Evolutionary conservation across 92 coral and sea anemone genomes (phyloP).

Genomic region (Umimayanthus kanabou): DNA sequence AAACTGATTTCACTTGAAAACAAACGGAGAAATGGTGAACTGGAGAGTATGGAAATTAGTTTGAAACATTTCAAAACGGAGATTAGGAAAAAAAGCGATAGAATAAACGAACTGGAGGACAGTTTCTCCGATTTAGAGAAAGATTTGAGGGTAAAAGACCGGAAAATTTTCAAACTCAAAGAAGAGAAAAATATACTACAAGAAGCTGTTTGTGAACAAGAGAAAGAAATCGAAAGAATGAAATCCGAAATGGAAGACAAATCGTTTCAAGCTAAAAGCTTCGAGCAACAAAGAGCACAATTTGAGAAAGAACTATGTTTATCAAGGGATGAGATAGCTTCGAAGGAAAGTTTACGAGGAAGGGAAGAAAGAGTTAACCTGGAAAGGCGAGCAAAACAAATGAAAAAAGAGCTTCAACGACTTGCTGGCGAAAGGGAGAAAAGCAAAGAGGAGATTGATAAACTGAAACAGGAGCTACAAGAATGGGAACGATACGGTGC

Average conservation of each 20-base stretch:
- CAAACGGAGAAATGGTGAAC: slow-evolving; percentile 63
- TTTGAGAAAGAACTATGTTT: neutral
- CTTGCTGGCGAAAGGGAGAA: slow-evolving; percentile 48
- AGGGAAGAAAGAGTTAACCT: neutral
- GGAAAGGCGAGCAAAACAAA: neutral
- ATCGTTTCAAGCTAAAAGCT: neutral
- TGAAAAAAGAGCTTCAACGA: slow-evolving; percentile 48
- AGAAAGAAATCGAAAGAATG: slow-evolving; percentile 51
- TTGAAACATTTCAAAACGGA: slow-evolving; percentile 48
- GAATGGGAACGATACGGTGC: slow-evolving; percentile 86
- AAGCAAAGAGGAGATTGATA: slow-evolving; percentile 55
- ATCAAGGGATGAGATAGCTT: neutral
- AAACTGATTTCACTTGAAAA: slow-evolving; percentile 51
- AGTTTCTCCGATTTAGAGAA: slow-evolving; percentile 45
- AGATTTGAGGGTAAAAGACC: slow-evolving; percentile 52
- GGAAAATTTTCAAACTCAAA: slow-evolving; percentile 40
- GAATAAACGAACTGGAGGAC: slow-evolving; percentile 43
- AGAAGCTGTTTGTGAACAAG: slow-evolving; percentile 59
- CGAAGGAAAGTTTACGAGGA: neutral
- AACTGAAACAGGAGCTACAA: slow-evolving; percentile 49
- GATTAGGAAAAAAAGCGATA: slow-evolving; percentile 50
- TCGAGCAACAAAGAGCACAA: neutral
- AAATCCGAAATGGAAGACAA: neutral
- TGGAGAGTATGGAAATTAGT: slow-evolving; percentile 53
- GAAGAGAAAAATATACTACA: slow-evolving; percentile 49